phyloP scores from a whole-genome alignment of 2,888 invertebrate genomes.

The Chalcis sispes region DNA sequence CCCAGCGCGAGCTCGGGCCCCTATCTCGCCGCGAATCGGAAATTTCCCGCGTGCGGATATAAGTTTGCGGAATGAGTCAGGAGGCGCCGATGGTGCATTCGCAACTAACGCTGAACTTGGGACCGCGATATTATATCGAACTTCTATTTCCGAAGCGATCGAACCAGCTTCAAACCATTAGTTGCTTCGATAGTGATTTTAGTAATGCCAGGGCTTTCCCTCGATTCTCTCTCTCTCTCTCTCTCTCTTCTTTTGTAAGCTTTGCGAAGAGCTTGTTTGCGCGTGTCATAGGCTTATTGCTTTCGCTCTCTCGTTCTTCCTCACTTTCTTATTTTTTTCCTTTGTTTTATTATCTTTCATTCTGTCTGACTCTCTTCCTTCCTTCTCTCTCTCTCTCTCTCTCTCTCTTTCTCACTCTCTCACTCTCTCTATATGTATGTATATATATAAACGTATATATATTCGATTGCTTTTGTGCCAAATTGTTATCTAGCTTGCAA shows the following conservation, averaged over 20 bases:
- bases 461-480: not conserved
- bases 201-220: slow-evolving; percentile 2
- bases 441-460: too few relatives aligned
- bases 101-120: not conserved
- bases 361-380: not conserved
- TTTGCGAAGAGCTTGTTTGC: too few relatives aligned
- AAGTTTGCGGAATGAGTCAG: too few relatives aligned
- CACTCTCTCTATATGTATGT: too few relatives aligned
- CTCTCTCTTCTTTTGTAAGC: too few relatives aligned
- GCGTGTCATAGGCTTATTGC: too few relatives aligned
- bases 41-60: too few relatives aligned
- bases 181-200: slow-evolving; percentile 23
- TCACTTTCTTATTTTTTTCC: slow-evolving; percentile 8
- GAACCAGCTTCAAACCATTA: slow-evolving; percentile 13
- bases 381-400: too few relatives aligned
- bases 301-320: not conserved
- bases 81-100: not conserved
- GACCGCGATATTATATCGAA: not conserved
- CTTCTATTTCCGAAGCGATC: slow-evolving; percentile 36
- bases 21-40: too few relatives aligned
- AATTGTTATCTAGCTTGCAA: slow-evolving; percentile 1
- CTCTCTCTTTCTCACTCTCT: too few relatives aligned
- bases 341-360: not conserved
- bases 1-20: too few relatives aligned
- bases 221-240: not conserved